Base-by-base conservation (phyloP, 2,797 vertebrate genomes). In the Oryzias sinensis region DNA sequence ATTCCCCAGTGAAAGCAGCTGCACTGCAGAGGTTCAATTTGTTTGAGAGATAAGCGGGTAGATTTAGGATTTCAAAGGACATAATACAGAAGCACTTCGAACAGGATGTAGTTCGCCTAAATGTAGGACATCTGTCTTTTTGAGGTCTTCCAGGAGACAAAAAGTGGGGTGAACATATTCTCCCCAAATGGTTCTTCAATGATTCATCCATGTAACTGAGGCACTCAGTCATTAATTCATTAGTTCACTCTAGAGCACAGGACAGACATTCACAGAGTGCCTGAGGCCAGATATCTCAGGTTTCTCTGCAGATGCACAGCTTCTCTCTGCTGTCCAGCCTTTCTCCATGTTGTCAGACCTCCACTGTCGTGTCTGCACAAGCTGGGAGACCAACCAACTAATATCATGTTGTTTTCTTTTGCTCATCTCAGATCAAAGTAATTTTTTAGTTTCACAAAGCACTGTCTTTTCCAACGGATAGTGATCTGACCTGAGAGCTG, bases 181-280 rank as follows among this genome's bases (percentile, higher is more conserved):
- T 74, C 44, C 56, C 45, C 17, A 47, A 61, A 62, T 60, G 49
- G 55, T 70, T 76, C 72, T 75, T 88, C 76, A 90, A 88, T 84
- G 81, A 89, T 88, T 89, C 58, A 88, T 86, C 64, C 43, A 46
- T 82, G 84, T 66, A 87, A 84, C 71, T 42, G 56, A 45, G 76
- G 74, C 67, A 72, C 62, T 53, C 55, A 54, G 82, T 85, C 80
- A 86, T 84, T 85, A 77, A 88, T 90, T 85, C 65, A 87, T 88
- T 76, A 84, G 80, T 77, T 84, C 68, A 76, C 74, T 71, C 58
- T 59, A 56, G 70, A 80, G 73, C 65, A 52, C 60, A 2, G 59
- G 50, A 41, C 62, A 69, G 52, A 76, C 54, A 27, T 74, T 74
- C 70, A 76, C 72, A 58, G 64, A 76, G 70, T 51, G 75, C 64